Evolutionary conservation across 2,888 invertebrate species (phyloP).

Genomic region (Xanthorhoe designata): DNA sequence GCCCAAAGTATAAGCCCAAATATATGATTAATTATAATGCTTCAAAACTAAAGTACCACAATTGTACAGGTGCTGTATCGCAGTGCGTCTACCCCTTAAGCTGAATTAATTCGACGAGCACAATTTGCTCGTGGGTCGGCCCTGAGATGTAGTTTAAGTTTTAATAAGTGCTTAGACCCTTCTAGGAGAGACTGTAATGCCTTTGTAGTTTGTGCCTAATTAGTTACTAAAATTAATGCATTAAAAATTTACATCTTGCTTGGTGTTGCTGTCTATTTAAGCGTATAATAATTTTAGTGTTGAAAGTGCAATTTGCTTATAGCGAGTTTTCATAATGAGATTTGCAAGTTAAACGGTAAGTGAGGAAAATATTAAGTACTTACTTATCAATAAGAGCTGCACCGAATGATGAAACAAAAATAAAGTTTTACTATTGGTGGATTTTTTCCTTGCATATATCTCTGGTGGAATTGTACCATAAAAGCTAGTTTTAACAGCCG

Average conservation of each 20-base stretch:
- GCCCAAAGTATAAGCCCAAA: too few relatives aligned
- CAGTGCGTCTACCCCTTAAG: conserved; percentile 41
- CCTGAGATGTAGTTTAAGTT: conserved; percentile 58
- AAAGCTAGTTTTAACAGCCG: too few relatives aligned
- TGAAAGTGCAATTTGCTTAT: neutral
- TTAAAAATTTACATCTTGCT: conserved; percentile 28
- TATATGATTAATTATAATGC: too few relatives aligned
- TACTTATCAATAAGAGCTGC: too few relatives aligned
- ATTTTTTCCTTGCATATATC: too few relatives aligned
- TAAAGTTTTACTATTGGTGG: too few relatives aligned
- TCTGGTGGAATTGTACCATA: too few relatives aligned
- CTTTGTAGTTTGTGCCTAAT: conserved; percentile 40
- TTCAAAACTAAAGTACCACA: neutral
- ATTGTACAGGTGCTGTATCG: conserved; percentile 14
- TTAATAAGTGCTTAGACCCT: conserved; percentile 57
- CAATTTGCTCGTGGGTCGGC: conserved; percentile 59
- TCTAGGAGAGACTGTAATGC: conserved; percentile 41
- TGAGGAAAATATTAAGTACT: too few relatives aligned
- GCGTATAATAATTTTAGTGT: neutral
- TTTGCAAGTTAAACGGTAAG: too few relatives aligned
- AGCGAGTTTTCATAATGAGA: too few relatives aligned
- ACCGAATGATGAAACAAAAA: too few relatives aligned
- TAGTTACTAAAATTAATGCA: conserved; percentile 30
- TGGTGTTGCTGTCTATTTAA: neutral
- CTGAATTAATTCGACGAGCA: conserved; percentile 66